A percentile compares a stretch with the other conserved stretches of the same genome.
Evolutionary conservation across 1,140 invertebrate genomes (phyloP).

Genomic region (Lepidostoma basale): DNA sequence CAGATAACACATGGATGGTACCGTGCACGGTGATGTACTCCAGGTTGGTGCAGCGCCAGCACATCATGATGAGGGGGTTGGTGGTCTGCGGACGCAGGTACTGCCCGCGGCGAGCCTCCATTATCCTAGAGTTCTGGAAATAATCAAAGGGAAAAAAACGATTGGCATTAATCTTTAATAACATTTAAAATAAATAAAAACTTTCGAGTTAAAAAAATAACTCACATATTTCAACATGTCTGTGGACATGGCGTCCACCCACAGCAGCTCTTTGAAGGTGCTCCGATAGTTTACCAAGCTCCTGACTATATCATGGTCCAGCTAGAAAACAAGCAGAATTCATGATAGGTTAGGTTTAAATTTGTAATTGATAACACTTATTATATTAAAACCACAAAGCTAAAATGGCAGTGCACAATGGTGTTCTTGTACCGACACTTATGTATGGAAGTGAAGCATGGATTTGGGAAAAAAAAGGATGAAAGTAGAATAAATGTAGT

Average conservation of each 20-base stretch:
- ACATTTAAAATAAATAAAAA: no score
- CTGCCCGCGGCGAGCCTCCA: slow-evolving; percentile 25
- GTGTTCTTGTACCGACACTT: no score
- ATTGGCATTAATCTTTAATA: neutral
- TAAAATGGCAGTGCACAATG: no score
- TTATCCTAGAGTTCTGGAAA: slow-evolving; percentile 2
- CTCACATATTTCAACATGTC: slow-evolving; percentile 22
- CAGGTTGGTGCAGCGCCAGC: slow-evolving; percentile 38
- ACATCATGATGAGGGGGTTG: slow-evolving; percentile 44
- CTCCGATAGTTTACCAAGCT: slow-evolving; percentile 35
- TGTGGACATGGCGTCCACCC: slow-evolving; percentile 35
- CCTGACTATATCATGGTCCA: slow-evolving; percentile 42
- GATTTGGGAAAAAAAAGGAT: no score
- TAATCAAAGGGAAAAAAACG: neutral
- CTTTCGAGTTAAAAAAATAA: neutral
- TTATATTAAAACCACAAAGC: no score
- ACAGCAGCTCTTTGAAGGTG: slow-evolving; percentile 39
- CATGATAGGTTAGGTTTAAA: no score
- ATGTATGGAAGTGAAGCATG: no score
- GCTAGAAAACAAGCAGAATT: no score
- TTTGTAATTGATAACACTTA: no score
- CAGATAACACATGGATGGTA: no score
- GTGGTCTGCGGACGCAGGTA: slow-evolving; percentile 34
- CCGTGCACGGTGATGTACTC: slow-evolving; percentile 39
- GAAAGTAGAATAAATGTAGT: no score